Base-by-base conservation (phyloP, 2,113 vertebrate species). In the Nothobranchius kuhntae region DNA sequence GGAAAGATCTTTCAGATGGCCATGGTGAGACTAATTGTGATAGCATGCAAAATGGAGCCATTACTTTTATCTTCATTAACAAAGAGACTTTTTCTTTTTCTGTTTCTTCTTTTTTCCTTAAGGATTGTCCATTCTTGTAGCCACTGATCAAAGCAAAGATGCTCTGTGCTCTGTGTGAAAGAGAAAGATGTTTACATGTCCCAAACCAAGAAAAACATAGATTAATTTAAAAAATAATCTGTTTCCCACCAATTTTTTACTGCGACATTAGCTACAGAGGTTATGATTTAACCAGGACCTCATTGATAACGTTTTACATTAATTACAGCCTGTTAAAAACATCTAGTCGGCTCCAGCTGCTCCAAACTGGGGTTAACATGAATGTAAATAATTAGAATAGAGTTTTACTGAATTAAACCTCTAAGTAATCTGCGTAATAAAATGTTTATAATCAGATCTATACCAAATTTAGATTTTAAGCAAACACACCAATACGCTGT, bases 21-120 rank as follows among this genome's bases (percentile, higher is more conserved):
- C 77, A 73, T 74, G 77, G 81, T 92, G 91, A 90, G 79, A 92
- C 90, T 87, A 92, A 92, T 92, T 86, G 71, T 68, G 60, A 81
- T 81, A 78, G 88, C 90, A 87, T 92, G 90, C 81, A 85, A 89
- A 92, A 91, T 91, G 89, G 80, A 81, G 53, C 64, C 83, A 89
- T 86, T 86, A 83, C 87, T 90, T 92, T 89, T 79, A 88, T 91
- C 88, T 87, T 82, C 63, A 81, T 89, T 84, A 78, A 91, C 92
- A 91, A 91, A 89, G 89, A 89, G 82, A 74, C 81, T 82, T 88
- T 75, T 87, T 91, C 69, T 83, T 85, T 83, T 80, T 67, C 68
- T 73, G 61, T 60, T 46, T 21, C 24, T 53, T 75, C 64, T 63
- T 63, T 48, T 42, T 54, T 48, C 73, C 15, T 50, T 9, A 9